Conservation (phyloP, 1,140 invertebrate species). For the Sesamia nonagrioides region DNA sequence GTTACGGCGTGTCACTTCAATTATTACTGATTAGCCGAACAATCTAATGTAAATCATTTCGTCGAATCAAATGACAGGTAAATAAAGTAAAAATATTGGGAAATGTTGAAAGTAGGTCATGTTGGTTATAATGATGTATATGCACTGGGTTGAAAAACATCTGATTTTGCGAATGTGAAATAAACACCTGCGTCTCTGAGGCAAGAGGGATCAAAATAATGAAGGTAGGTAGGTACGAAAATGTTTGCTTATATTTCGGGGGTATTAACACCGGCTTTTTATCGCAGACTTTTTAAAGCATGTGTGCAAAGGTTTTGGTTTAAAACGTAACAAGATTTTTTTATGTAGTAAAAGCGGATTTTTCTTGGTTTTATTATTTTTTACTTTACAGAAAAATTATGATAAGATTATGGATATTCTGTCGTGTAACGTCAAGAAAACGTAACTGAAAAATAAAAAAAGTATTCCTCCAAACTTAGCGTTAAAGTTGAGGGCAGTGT, state of each 20-base stretch:
- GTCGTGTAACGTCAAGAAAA: too few species aligned
- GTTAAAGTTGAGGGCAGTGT: too few species aligned
- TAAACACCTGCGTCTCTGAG: constrained; percentile 11
- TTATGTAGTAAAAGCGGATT: not conserved
- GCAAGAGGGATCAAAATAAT: constrained; percentile 11
- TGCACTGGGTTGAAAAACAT: constrained; percentile 13
- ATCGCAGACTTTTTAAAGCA: not conserved
- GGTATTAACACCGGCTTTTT: not conserved
- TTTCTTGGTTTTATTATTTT: too few species aligned
- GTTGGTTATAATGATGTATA: constrained; percentile 22
- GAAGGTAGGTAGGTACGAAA: not conserved
- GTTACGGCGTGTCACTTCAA: constrained; percentile 4
- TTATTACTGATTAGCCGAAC: constrained; percentile 3
- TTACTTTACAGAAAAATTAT: too few species aligned
- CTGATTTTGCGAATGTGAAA: too few species aligned
- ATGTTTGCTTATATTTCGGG: not conserved
- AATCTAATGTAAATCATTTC: not conserved
- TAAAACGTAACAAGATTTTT: not conserved
- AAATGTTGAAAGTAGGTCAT: constrained; percentile 22
- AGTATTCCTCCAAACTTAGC: too few species aligned
- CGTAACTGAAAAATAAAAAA: too few species aligned
- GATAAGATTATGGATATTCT: too few species aligned
- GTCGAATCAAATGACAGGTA: constrained; percentile 8
- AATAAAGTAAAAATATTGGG: constrained; percentile 14
- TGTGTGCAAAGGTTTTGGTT: not conserved